Conservation (phyloP, 2,113 vertebrate species). For the Pristiophorus japonicus region DNA sequence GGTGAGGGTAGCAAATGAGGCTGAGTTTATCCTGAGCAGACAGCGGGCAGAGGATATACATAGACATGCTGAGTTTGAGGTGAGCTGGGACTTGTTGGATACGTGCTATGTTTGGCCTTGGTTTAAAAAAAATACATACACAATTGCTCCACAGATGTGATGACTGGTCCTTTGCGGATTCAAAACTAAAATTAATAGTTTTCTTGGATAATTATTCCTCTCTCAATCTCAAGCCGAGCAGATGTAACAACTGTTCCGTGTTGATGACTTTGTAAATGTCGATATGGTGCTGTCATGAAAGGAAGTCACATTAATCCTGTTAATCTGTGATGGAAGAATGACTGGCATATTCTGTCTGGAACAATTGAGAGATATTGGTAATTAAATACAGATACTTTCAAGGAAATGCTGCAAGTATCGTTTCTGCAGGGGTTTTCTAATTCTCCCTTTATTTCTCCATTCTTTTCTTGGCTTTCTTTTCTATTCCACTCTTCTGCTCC, state of each 20-base stretch:
- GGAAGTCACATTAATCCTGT: not conserved
- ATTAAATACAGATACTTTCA: not conserved
- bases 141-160: not conserved
- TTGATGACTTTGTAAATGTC: not conserved
- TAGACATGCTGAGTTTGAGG: conserved; percentile 96
- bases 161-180: not conserved
- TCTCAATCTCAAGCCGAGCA: not conserved
- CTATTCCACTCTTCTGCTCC: not conserved
- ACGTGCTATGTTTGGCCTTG: not conserved
- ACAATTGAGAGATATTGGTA: not conserved
- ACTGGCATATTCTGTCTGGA: not conserved
- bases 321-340: not conserved
- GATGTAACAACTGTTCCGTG: too few relatives aligned
- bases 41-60: conserved; percentile 95
- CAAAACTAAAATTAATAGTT: not conserved
- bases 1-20: conserved; percentile 94
- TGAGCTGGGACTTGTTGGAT: conserved; percentile 47
- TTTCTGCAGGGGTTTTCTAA: not conserved
- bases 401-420: not conserved
- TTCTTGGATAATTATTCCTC: not conserved
- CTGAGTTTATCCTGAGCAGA: conserved; percentile 92
- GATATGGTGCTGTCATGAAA: not conserved
- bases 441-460: not conserved
- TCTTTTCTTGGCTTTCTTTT: not conserved
- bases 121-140: not conserved